A percentile compares a stretch with the other conserved stretches of the same genome.
Evolutionary conservation across 1,140 invertebrate genomes (phyloP).

Genomic region (Colletes gigas): DNA sequence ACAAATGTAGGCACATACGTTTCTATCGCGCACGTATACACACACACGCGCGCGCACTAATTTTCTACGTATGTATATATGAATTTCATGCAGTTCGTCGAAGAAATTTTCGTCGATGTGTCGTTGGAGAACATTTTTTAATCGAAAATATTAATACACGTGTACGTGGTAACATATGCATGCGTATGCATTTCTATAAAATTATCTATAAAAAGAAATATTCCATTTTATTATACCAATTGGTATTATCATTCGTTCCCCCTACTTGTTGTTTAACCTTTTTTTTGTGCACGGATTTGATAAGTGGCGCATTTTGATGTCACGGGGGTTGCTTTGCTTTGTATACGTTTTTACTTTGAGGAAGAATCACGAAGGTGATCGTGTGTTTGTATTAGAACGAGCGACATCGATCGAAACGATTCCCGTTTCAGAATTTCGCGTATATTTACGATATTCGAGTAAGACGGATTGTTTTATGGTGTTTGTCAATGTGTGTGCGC

Average conservation of each 20-base stretch:
- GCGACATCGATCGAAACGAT: slow-evolving; percentile 18
- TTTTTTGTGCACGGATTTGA: slow-evolving; percentile 2
- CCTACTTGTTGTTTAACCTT: slow-evolving; percentile 31
- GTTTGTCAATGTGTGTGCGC: neutral
- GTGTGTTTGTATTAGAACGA: neutral
- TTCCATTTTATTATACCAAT: neutral
- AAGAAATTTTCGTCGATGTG: slow-evolving; percentile 21
- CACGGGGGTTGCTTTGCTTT: neutral
- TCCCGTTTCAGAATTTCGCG: neutral
- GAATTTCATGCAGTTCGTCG: neutral
- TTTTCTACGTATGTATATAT: neutral
- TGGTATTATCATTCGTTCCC: neutral
- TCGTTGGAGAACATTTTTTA: neutral
- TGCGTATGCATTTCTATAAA: neutral
- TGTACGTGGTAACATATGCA: slow-evolving; percentile 31
- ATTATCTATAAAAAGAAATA: slow-evolving; percentile 18
- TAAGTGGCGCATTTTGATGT: neutral
- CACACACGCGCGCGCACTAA: neutral
- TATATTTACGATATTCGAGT: neutral
- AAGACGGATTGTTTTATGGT: neutral
- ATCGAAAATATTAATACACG: slow-evolving; percentile 31
- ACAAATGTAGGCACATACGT: slow-evolving; percentile 13
- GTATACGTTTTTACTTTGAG: neutral
- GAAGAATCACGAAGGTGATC: neutral
- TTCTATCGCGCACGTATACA: neutral